Evolutionary conservation across 2,113 vertebrate genomes (phyloP), one percentile per base, ranked within the genome.

Genomic region (Mus musculus): DNA sequence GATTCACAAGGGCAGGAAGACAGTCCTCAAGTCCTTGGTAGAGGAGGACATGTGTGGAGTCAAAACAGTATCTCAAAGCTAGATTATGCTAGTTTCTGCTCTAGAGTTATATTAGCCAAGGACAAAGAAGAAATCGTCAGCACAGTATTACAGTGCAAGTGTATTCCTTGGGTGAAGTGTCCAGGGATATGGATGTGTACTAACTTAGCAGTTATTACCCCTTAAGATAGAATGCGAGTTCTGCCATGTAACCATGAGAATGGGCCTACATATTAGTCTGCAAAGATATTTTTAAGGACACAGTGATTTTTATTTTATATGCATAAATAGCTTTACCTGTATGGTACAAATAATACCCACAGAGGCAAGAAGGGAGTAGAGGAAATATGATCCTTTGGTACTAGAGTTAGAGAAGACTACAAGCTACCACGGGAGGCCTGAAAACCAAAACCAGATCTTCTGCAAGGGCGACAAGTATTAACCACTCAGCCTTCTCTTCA

Each of bases 91-190:
- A 1, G 39, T 61, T 88, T 13, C 17, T 87, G 61, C 11, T 63
- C 20, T 56, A 10, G 46, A 81, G 61, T 20, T 61, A 72, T 3
- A 28, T 19, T 39, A 49, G n/a, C 14, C 71, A 88, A 92, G 46
- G 19, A 78, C 36, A 22, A 52, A 76, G 36, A 89, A 73, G 6
- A 94, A 67, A 36, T 1, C 67, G 17, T 17, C 13, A 42, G 67
- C 0, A 28, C 0, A 28, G 6, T 59, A 6, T 72, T 76, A 49
- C 19, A 33, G 3, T 5, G 26, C 16, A 61, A 71, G 16, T 26
- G 71, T 33, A 12, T 88, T 76, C 17, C 56, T 39, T 24, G 26
- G 12, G 7, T 4, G 75, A 49, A 63, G 59, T 14, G 10, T 22
- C 65, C 26, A 82, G 24, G 63, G 54, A 22, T n/a, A 63, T 8